Percentiles rank a stretch among this genome's conserved stretches.
These are phyloP conservation scores for Rhea americana DNA, from an alignment of 2,113 vertebrate genomes.

Conservation along the genomic window DNA sequence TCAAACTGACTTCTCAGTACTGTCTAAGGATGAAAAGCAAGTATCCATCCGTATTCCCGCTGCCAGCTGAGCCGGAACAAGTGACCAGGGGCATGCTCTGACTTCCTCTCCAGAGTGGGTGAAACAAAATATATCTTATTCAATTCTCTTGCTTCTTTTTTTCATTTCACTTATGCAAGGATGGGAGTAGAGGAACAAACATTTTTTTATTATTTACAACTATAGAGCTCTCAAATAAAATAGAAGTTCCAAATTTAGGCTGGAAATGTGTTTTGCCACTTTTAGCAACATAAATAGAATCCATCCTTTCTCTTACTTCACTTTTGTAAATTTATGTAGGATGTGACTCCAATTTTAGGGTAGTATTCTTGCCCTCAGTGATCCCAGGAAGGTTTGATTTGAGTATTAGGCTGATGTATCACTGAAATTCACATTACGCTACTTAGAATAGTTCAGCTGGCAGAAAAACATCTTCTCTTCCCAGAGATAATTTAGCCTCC, in stretches of 20 bases:
- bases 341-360: background rate
- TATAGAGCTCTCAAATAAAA: background rate
- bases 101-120: background rate
- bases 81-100: background rate
- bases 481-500: background rate
- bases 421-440: background rate
- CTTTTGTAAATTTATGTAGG: background rate
- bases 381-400: background rate
- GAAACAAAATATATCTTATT: background rate
- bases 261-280: background rate
- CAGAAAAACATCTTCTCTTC: background rate
- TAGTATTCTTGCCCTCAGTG: background rate
- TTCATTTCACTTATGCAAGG: background rate
- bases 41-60: background rate
- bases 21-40: background rate
- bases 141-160: background rate
- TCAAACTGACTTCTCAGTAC: background rate
- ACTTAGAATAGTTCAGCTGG: background rate
- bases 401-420: background rate
- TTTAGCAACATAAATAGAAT: background rate
- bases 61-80: background rate
- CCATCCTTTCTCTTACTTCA: background rate
- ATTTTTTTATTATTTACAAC: background rate
- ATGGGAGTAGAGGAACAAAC: background rate
- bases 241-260: background rate